A percentile compares a stretch with the other conserved stretches of the same genome.
Evolutionary conservation across 2,113 vertebrate species (phyloP).

Genomic region (Lamprotornis superbus): DNA sequence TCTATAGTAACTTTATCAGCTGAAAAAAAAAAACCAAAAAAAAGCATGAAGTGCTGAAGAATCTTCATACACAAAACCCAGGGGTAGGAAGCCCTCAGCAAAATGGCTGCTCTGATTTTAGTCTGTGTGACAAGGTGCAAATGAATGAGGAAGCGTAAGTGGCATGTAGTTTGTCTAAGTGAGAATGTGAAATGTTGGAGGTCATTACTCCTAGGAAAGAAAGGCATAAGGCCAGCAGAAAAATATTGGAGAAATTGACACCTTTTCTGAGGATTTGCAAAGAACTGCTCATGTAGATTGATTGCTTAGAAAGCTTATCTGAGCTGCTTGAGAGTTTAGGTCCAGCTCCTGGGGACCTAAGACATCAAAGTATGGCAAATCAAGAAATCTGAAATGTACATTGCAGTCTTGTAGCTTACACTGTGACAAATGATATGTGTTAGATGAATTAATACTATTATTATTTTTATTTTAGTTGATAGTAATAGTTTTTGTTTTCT

Average conservation of each 20-base stretch:
- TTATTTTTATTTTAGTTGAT: neutral
- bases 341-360: neutral
- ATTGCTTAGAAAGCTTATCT: neutral
- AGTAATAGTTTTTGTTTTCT: neutral
- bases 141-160: neutral
- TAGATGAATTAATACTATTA: neutral
- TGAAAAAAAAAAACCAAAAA: neutral
- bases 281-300: neutral
- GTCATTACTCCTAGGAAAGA: neutral
- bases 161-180: neutral
- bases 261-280: neutral
- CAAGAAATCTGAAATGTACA: neutral
- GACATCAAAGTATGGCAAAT: neutral
- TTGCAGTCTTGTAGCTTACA: neutral
- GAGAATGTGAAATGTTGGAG: neutral
- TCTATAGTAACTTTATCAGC: neutral
- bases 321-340: neutral
- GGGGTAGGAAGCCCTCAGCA: neutral
- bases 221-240: neutral
- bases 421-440: neutral
- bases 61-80: neutral
- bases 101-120: neutral
- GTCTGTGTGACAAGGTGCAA: neutral
- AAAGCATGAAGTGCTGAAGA: neutral
- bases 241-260: neutral